Evolutionary conservation across 2,113 vertebrate genomes (phyloP).

Genomic region (Pachypanchax playfairii): DNA sequence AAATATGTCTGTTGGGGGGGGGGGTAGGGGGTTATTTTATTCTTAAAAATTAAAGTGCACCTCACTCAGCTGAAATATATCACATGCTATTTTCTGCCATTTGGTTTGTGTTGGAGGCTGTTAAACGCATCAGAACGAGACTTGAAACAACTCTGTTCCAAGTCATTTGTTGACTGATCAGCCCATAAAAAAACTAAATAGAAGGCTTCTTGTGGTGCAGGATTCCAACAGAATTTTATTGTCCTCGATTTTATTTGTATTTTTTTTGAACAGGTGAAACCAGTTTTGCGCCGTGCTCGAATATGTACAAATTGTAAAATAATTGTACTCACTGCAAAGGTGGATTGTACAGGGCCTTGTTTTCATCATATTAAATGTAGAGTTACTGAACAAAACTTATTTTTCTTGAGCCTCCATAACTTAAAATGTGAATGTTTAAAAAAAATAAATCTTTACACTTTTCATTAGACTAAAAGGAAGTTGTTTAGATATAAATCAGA

Average conservation of each 20-base stretch:
- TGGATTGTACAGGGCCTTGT: conserved; percentile 98
- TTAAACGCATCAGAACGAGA: too few relatives aligned
- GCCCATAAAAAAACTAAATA: conserved; percentile 75
- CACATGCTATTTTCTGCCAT: conserved; percentile 53
- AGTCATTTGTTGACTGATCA: conserved; percentile 72
- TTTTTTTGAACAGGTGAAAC: conserved; percentile 84
- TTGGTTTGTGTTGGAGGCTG: conserved; percentile 51
- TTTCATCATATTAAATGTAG: conserved; percentile 99
- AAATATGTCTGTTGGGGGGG: conserved; percentile 39
- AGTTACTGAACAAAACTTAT: conserved; percentile 73
- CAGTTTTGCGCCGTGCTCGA: conserved; percentile 81
- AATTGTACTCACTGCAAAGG: conserved; percentile 96
- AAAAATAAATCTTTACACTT: too few relatives aligned
- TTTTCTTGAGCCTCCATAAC: conserved; percentile 62
- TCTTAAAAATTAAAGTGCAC: conserved; percentile 39
- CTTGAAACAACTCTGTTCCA: too few relatives aligned
- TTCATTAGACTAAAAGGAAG: too few relatives aligned
- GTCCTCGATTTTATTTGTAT: conserved; percentile 74
- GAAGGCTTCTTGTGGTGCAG: conserved; percentile 80
- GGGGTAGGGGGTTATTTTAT: conserved; percentile 40
- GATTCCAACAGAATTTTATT: conserved; percentile 76
- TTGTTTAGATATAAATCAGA: too few relatives aligned
- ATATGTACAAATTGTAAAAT: conserved; percentile 99
- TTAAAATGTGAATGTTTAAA: conserved; percentile 41
- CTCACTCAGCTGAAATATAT: conserved; percentile 56